Conservation (phyloP, 2,113 vertebrate species). For the Sisor rabdophorus region DNA sequence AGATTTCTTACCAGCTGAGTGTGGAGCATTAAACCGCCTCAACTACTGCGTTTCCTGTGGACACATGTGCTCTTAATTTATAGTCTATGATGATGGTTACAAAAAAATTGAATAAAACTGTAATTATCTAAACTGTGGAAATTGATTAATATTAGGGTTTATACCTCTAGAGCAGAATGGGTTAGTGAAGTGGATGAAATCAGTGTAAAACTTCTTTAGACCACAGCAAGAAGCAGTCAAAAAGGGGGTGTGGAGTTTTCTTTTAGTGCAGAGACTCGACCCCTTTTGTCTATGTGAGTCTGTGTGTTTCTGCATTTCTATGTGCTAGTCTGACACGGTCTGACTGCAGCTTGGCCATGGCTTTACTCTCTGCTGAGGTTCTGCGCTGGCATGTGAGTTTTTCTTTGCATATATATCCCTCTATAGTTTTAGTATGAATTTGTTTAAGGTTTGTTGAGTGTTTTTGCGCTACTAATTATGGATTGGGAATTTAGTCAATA, state of each 20-base stretch:
- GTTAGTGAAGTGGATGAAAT: neutral
- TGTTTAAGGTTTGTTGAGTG: neutral
- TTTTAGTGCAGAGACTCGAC: constrained; percentile 14
- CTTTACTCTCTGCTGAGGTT: constrained; percentile 74
- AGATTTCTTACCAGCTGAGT: neutral
- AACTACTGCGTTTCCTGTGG: neutral
- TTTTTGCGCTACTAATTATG: neutral
- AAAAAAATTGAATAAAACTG: constrained; percentile 18
- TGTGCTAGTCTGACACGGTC: constrained; percentile 48
- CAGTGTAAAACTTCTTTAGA: neutral
- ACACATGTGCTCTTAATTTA: constrained; percentile 28
- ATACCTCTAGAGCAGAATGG: neutral
- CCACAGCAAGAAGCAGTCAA: neutral
- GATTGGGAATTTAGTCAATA: neutral
- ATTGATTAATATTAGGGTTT: constrained; percentile 24
- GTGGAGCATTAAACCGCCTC: neutral
- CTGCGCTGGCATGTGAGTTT: constrained; percentile 75
- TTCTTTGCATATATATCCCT: constrained; percentile 3
- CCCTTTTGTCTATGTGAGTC: constrained; percentile 16
- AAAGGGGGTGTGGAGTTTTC: constrained; percentile 44
- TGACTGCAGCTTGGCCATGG: constrained; percentile 68
- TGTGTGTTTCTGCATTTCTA: constrained; percentile 31
- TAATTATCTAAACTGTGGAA: constrained; percentile 18
- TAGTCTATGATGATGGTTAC: constrained; percentile 18
- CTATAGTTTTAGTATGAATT: neutral